Percentiles rank a stretch among this genome's conserved stretches.
phyloP scores from a whole-genome alignment of 2,797 vertebrate species.

The Rhabdomys pumilio region DNA sequence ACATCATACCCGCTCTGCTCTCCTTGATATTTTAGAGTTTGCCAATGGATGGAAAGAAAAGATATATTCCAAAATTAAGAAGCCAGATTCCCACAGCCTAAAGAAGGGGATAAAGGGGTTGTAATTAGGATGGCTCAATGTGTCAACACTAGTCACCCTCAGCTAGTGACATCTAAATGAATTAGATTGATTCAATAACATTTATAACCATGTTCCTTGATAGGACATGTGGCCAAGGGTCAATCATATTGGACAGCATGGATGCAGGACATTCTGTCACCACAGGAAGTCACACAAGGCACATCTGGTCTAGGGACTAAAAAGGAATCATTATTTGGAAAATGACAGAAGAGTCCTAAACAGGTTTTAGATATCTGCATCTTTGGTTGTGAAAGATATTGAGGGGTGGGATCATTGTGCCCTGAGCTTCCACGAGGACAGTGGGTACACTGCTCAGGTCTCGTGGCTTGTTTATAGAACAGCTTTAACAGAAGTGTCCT shows the following conservation, averaged over 20 bases:
- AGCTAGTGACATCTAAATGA: background rate
- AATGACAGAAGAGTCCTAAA: background rate
- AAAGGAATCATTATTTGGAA: slow-evolving; percentile 4
- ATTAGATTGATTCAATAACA: slow-evolving; percentile 6
- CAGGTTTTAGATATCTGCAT: background rate
- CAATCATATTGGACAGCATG: background rate
- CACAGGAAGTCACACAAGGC: background rate
- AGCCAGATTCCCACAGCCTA: slow-evolving; percentile 4
- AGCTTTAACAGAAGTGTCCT: background rate
- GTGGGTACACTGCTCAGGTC: background rate
- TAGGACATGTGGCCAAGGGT: background rate
- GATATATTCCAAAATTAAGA: background rate
- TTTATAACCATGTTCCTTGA: background rate
- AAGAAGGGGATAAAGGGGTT: background rate
- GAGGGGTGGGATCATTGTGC: background rate
- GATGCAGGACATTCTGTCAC: background rate
- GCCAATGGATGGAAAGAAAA: background rate
- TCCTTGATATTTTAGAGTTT: background rate
- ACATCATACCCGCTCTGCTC: background rate
- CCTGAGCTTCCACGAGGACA: background rate
- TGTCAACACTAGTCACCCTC: background rate
- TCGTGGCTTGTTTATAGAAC: background rate
- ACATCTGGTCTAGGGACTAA: background rate
- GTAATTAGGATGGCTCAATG: background rate
- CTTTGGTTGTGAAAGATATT: background rate